phyloP scores from a whole-genome alignment of 2,113 vertebrate genomes.

The Syngnathus typhle region DNA sequence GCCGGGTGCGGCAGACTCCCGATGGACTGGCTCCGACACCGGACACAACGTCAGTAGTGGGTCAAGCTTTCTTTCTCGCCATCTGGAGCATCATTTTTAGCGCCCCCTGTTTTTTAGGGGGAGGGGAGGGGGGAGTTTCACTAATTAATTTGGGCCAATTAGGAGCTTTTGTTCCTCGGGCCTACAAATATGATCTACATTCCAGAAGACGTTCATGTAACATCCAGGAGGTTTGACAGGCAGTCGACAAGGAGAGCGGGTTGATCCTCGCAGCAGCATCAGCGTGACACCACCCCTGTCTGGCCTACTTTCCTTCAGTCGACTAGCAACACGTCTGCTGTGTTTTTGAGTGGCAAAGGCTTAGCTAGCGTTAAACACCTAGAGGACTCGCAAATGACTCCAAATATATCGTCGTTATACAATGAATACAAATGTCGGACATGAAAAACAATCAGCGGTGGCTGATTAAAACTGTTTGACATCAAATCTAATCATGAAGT shows the following conservation, averaged over 20 bases:
- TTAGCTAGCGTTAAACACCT: slow-evolving; percentile 45
- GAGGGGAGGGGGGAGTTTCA: no score
- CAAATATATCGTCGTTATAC: neutral
- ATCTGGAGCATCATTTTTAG: no score
- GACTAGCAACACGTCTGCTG: slow-evolving; percentile 33
- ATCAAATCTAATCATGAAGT: no score
- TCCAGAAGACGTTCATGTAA: neutral
- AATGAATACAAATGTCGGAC: neutral
- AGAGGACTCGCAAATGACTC: neutral
- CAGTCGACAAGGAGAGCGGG: slow-evolving; percentile 47
- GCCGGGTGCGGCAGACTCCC: slow-evolving; percentile 1
- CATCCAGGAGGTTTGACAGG: slow-evolving; percentile 53
- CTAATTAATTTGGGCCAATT: no score
- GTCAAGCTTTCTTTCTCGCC: no score
- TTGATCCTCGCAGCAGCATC: slow-evolving; percentile 47
- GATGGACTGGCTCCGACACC: neutral
- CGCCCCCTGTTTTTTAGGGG: no score
- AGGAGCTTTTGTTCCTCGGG: neutral
- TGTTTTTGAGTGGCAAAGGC: slow-evolving; percentile 47
- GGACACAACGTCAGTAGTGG: neutral
- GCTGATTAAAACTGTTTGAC: neutral
- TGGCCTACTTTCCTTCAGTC: slow-evolving; percentile 60
- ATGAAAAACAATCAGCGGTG: neutral
- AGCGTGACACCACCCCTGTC: slow-evolving; percentile 38
- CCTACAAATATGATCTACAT: neutral